Evolutionary conservation across 2,888 invertebrate genomes (phyloP).

Genomic region (Drosophila koepferae): DNA sequence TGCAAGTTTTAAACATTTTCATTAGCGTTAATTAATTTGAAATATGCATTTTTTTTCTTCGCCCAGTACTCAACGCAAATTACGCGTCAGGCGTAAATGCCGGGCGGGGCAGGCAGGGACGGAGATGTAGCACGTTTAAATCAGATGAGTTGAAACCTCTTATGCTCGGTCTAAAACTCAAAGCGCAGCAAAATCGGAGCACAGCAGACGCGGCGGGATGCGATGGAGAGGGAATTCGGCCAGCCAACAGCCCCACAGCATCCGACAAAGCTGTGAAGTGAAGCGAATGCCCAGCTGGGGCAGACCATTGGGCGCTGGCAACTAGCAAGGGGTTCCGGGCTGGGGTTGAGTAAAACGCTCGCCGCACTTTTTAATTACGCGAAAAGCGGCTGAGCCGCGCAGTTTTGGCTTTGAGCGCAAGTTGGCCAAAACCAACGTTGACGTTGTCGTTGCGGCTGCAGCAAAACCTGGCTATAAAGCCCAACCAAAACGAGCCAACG

Average conservation of each 20-base stretch:
- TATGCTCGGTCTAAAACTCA: constrained; percentile 71
- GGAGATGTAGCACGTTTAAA: constrained; percentile 16
- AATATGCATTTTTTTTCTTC: constrained; percentile 72
- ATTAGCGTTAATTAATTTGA: constrained; percentile 83
- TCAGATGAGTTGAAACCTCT: constrained; percentile 67
- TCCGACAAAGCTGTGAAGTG: constrained; percentile 60
- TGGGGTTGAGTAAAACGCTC: constrained; percentile 40
- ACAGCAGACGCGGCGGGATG: constrained; percentile 26
- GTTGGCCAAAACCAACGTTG: constrained; percentile 40
- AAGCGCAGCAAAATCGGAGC: constrained; percentile 75
- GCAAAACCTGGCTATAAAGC: constrained; percentile 45
- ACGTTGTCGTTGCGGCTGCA: constrained; percentile 52
- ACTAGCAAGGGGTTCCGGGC: background rate
- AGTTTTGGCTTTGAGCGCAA: constrained; percentile 72
- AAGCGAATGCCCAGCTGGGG: constrained; percentile 56
- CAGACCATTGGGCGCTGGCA: constrained; percentile 33
- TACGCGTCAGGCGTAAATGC: constrained; percentile 43
- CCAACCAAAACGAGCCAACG: constrained; percentile 12
- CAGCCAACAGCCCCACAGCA: background rate
- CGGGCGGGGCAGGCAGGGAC: background rate
- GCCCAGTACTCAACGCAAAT: constrained; percentile 64
- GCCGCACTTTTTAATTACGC: constrained; percentile 81
- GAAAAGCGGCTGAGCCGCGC: constrained; percentile 80
- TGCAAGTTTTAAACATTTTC: constrained; percentile 79
- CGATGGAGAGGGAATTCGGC: background rate